Base-by-base conservation (phyloP, 1,140 invertebrate genomes). In the Diplogasteroides magnus region DNA sequence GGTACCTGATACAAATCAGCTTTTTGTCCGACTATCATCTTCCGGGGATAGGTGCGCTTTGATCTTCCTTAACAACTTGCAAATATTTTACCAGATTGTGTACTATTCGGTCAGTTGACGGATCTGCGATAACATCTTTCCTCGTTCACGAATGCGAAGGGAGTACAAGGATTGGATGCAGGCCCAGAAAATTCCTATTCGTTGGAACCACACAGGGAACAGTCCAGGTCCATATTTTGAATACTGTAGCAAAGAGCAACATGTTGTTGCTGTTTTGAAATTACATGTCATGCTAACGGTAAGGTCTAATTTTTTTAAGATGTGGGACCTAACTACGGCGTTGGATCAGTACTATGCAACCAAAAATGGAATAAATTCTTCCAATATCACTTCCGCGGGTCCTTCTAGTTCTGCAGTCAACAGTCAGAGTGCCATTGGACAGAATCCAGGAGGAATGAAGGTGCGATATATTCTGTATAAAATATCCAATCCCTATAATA, bases 261-360 rank as follows among this genome's bases (percentile, higher is more conserved):
- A 27, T 6, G 15, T 67, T 65, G 19, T 25, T 68, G 1, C 55
- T 59, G 1, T 37, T 72, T 68, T 69, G 66, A 14, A 56, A 31
- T 64, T 62, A n/a, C n/a, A n/a, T n/a, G n/a, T n/a, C n/a, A n/a
- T 62, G 57, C 26, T 31, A 60, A 56, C 69, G 55, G 23, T 56
- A 19, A 13, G 19, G 27, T 23, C 58, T 63, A 11, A 31, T 15
- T 37, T 37, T 48, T 74, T 83, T 59, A 76, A 87, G 86, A 94
- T 97, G 91, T 98, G 94, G 94, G 94, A 98, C 86, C 86, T 98
- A 32, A 96, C 93, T 1, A 97, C 93, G 13, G 94, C 93, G 60
- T 85, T 97, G 25, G 92, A 97, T 84, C 87, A 77, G 61, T 73
- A 73, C 32, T 61, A 74, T 63, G 13, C 60, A 15, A 48, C 66